These are phyloP conservation scores for Arrhamphus sclerolepis DNA, from an alignment of 2,797 vertebrate species.

Conservation along the genomic window DNA sequence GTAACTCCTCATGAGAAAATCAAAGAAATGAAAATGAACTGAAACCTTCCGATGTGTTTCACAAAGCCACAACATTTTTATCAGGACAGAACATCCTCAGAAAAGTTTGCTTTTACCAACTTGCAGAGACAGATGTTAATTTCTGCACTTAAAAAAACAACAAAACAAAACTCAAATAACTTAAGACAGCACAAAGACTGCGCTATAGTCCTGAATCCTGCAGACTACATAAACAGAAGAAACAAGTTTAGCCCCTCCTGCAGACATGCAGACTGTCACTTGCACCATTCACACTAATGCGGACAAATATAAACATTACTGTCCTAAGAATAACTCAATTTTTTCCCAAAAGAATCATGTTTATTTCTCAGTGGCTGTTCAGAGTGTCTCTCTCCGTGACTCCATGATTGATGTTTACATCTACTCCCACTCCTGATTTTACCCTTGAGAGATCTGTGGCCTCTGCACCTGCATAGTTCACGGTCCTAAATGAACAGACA, in stretches of 20 bases:
- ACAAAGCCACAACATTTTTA: no score
- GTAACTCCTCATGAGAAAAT: no score
- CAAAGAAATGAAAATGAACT: no score
- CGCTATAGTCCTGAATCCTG: slow-evolving; percentile 22
- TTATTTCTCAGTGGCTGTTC: slow-evolving; percentile 68
- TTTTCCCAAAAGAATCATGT: slow-evolving; percentile 64
- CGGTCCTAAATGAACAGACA: slow-evolving; percentile 48
- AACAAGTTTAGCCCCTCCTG: slow-evolving; percentile 18
- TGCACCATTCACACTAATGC: slow-evolving; percentile 61
- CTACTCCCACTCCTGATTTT: slow-evolving; percentile 53
- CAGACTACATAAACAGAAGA: slow-evolving; percentile 41
- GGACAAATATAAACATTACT: slow-evolving; percentile 65
- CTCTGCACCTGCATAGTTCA: slow-evolving; percentile 68
- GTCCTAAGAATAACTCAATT: slow-evolving; percentile 75
- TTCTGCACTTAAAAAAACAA: slow-evolving; percentile 23
- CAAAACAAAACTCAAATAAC: no score
- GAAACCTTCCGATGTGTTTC: no score
- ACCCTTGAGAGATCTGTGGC: slow-evolving; percentile 57
- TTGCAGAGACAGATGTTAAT: slow-evolving; percentile 18
- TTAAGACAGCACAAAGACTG: slow-evolving; percentile 22
- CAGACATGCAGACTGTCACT: slow-evolving; percentile 46
- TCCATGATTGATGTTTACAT: slow-evolving; percentile 72
- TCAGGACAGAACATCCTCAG: no score
- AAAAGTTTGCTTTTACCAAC: slow-evolving; percentile 4
- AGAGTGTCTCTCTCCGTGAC: slow-evolving; percentile 29